Evolutionary conservation across 2,888 invertebrate genomes (phyloP), one percentile per base, ranked within the genome.

Genomic region (Pterostichus niger): DNA sequence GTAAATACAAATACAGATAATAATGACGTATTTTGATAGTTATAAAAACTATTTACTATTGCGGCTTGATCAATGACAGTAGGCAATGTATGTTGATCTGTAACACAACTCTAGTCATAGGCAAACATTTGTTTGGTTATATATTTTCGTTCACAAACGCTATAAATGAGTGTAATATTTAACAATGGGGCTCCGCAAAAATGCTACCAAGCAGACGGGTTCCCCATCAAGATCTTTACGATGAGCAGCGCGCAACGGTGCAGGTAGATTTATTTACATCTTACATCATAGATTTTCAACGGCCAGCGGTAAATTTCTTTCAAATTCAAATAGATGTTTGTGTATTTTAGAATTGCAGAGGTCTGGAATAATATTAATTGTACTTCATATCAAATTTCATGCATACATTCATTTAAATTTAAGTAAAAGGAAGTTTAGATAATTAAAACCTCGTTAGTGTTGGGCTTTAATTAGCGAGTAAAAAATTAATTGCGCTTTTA

Each of bases 211-310:
- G 35, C 80, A 40, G 54, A 44, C 52, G 71, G 54, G 80, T 81
- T 68, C 82, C 82, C 73, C 82, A 82, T 75, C 75, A 56, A 24
- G 10, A 24, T 17, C 46, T 82, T 5, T 82, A 82, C 75, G 82
- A 82, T 9, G 33, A n/a, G 2, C 82, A 82, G 15, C 15, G 75
- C 6, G 13, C 82, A n/a, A 82, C 82, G 13, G 75, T 82, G n/a
- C 56, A 82, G 82, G 82, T 82, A 82, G 11, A 33, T n/a, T 40
- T 5, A 7, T 40, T 7, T 40, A 40, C 9, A 40, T 40, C 40
- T 40, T 40, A 40, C 40, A 40, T 40, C 40, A 40, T 40, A 40
- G 40, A 5, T 40, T 40, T 40, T 40, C 9, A 40, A 6, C 40
- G 40, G 40, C 5, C 9, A 40, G 40, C 40, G 40, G 40, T 40